These are phyloP conservation scores for Hesperia comma DNA, from an alignment of 2,888 invertebrate genomes.

Conservation along the genomic window DNA sequence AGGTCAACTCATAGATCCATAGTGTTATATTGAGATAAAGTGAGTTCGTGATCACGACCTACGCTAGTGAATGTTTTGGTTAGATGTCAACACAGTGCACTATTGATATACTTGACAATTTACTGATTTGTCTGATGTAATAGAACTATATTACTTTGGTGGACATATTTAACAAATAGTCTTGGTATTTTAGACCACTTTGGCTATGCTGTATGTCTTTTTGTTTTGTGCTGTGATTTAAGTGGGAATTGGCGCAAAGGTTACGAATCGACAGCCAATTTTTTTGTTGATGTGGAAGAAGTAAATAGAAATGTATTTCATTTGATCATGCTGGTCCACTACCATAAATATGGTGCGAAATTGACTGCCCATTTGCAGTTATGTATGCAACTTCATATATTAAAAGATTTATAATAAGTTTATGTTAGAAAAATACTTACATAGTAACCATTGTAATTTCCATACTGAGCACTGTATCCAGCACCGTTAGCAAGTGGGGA, in stretches of 20 bases:
- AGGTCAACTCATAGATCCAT: slow-evolving; percentile 18
- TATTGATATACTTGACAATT: slow-evolving; percentile 7
- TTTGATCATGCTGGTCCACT: no score
- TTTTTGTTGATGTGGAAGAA: no score
- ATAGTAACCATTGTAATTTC: slow-evolving; percentile 48
- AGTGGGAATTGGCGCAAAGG: no score
- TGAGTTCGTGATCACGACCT: slow-evolving; percentile 31
- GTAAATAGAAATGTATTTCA: no score
- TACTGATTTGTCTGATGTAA: not conserved
- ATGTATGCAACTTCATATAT: no score
- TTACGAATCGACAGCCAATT: no score
- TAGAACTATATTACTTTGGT: not conserved
- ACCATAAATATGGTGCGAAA: no score
- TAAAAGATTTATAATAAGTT: no score
- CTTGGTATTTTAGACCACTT: no score
- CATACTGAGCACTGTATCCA: slow-evolving; percentile 35
- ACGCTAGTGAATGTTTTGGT: slow-evolving; percentile 2
- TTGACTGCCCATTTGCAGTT: no score
- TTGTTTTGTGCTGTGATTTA: no score
- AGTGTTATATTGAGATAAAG: slow-evolving; percentile 26
- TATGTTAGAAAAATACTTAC: slow-evolving; percentile 44
- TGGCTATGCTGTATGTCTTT: no score
- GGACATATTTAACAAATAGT: not conserved
- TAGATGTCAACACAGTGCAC: slow-evolving; percentile 7
- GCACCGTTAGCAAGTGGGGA: slow-evolving; percentile 49